Evolutionary conservation across 2,888 invertebrate species (phyloP).

Genomic region (Hirudinaria manillensis): DNA sequence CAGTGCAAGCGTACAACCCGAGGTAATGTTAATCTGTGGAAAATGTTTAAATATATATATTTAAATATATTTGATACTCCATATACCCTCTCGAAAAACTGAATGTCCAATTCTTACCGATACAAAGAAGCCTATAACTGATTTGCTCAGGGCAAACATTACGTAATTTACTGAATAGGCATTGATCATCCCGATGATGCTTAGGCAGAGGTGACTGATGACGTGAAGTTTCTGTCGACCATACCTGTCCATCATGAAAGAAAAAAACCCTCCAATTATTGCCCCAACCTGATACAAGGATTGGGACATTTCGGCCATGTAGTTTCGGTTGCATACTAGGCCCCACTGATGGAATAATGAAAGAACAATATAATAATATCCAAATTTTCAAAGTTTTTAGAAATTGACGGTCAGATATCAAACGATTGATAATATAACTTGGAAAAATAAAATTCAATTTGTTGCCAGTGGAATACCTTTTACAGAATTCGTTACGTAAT

Average conservation of each 20-base stretch:
- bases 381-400: too few species aligned
- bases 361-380: too few species aligned
- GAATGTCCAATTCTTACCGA: background rate
- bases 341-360: constrained; percentile 33
- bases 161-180: constrained; percentile 33
- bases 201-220: constrained; percentile 12
- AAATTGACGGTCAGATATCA: too few species aligned
- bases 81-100: too few species aligned
- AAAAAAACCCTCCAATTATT: constrained; percentile 23
- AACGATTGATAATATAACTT: too few species aligned
- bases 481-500: too few species aligned
- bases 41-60: background rate
- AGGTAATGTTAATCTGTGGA: constrained; percentile 21
- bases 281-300: constrained; percentile 28
- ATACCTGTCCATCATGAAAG: constrained; percentile 32
- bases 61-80: too few species aligned
- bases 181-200: constrained; percentile 24
- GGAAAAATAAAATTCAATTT: too few species aligned
- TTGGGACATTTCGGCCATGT: constrained; percentile 37
- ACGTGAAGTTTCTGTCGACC: constrained; percentile 33
- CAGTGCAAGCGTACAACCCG: constrained; percentile 34
- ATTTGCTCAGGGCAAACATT: constrained; percentile 30
- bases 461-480: too few species aligned
- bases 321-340: constrained; percentile 36
- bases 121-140: constrained; percentile 22